Percentiles rank a stretch among this genome's conserved stretches.
phyloP scores from a whole-genome alignment of 2,888 invertebrate species.

The Drosophila prostipennis region DNA sequence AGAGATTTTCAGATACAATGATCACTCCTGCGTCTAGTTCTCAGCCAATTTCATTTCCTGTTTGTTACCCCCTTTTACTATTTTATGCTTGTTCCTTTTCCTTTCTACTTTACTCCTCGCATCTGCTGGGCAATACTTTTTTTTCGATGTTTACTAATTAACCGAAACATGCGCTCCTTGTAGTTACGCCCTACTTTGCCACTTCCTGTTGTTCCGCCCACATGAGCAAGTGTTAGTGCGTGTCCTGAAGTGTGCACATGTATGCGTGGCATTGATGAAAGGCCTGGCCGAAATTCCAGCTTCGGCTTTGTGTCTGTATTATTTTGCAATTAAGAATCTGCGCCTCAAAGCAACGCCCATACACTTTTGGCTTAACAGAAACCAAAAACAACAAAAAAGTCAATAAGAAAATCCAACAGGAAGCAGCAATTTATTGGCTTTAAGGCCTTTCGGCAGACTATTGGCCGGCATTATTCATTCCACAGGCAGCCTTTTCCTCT shows the following conservation, averaged over 20 bases:
- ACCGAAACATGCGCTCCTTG: conserved; percentile 76
- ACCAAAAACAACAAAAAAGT: neutral
- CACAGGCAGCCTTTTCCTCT: conserved; percentile 36
- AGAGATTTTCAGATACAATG: neutral
- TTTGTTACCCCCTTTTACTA: conserved; percentile 44
- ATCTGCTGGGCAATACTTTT: conserved; percentile 28
- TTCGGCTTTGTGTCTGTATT: conserved; percentile 59
- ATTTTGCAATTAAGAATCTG: conserved; percentile 74
- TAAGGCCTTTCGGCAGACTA: conserved; percentile 21
- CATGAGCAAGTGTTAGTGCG: conserved; percentile 15
- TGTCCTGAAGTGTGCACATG: conserved; percentile 7
- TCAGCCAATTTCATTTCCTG: conserved; percentile 6
- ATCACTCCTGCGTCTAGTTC: neutral
- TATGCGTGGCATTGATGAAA: conserved; percentile 72
- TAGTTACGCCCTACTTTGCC: conserved; percentile 67
- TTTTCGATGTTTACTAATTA: conserved; percentile 66
- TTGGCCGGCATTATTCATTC: conserved; percentile 9
- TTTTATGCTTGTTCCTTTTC: conserved; percentile 55
- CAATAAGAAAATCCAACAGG: neutral
- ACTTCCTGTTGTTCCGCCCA: conserved; percentile 45
- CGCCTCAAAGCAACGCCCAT: conserved; percentile 29
- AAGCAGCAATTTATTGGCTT: conserved; percentile 27
- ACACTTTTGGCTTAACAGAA: conserved; percentile 14
- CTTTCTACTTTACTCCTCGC: conserved; percentile 15
- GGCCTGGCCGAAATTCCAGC: conserved; percentile 38